A percentile compares a stretch with the other conserved stretches of the same genome.
phyloP scores from a whole-genome alignment of 2,888 invertebrate species.

The Urechis unicinctus region DNA sequence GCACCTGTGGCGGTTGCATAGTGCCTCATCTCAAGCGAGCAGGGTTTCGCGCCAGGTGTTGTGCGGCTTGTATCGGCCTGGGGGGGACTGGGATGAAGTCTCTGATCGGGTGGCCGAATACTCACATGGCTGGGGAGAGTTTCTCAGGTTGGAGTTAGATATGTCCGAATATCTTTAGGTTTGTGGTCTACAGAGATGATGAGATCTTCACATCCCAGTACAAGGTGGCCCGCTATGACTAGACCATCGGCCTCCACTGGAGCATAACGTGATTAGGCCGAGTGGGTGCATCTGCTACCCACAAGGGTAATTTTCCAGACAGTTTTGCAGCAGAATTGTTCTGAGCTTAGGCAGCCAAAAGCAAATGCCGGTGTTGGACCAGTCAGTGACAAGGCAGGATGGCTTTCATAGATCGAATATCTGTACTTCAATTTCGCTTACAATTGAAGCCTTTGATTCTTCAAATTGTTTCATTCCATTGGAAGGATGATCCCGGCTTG shows the following conservation, averaged over 20 bases:
- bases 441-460: conserved; percentile 10
- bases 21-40: neutral
- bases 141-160: no score
- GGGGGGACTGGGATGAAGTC: neutral
- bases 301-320: conserved; percentile 21
- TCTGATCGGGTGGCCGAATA: neutral
- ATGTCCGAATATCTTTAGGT: no score
- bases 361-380: conserved; percentile 24
- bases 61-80: neutral
- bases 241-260: conserved; percentile 18
- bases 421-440: conserved; percentile 18
- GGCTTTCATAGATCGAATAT: conserved; percentile 25
- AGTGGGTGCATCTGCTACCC: conserved; percentile 20
- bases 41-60: neutral
- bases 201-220: conserved; percentile 13
- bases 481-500: conserved; percentile 19
- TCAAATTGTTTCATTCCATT: no score
- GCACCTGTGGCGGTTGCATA: neutral
- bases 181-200: conserved; percentile 16
- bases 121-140: neutral
- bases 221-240: conserved; percentile 7
- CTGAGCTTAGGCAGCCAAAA: conserved; percentile 20
- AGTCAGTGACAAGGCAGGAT: conserved; percentile 28
- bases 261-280: conserved; percentile 16
- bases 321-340: conserved; percentile 18